Evolutionary conservation across 2,113 vertebrate genomes (phyloP), one percentile per base, ranked within the genome.

Genomic region (Neodontobutis hainanensis): DNA sequence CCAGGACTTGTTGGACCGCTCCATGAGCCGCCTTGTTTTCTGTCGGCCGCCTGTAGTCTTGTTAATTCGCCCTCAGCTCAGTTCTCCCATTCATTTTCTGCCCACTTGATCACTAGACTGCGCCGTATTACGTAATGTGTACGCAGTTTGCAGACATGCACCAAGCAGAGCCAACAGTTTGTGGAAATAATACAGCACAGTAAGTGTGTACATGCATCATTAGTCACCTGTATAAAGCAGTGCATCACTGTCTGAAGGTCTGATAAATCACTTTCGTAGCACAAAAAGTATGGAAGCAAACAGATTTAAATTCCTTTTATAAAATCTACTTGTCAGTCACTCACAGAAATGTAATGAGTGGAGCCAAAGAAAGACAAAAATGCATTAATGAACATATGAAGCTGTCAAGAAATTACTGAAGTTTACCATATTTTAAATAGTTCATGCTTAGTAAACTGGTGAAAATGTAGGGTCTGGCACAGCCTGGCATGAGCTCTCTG

Each of bases 11-110:
- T 53, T 68, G 70, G 55, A 49, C 73, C 66, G 65, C 68, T 58
- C 19, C 40, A 80, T 74, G 62, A 81, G 52, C 56, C 48, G 1
- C 19, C 19, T 27, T 27, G 19, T 27, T 70, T 85, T 81, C 82
- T 75, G 57, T 87, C 61, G 68, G 65, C 59, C 45, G 60, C 50
- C 61, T 63, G 52, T 51, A 52, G 63, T 72, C 80, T 38, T 44
- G 49, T 69, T 65, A 55, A 73, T 68, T 85, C 79, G 61, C 67
- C 79, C 68, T 45, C 75, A 61, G 65, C 64, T 73, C 68, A 66
- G 74, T 63, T 78, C n/a, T n/a, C 63, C 48, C 51, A 49, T 55
- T 79, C 61, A 76, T 82, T 78, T 73, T 73, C 76, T 62, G 73
- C 63, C 68, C 75, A 82, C 78, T 68, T 82, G 62, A 80, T 78